Evolutionary conservation across 1,140 invertebrate genomes (phyloP), one percentile per base, ranked within the genome.

Genomic region (Galleria mellonella): DNA sequence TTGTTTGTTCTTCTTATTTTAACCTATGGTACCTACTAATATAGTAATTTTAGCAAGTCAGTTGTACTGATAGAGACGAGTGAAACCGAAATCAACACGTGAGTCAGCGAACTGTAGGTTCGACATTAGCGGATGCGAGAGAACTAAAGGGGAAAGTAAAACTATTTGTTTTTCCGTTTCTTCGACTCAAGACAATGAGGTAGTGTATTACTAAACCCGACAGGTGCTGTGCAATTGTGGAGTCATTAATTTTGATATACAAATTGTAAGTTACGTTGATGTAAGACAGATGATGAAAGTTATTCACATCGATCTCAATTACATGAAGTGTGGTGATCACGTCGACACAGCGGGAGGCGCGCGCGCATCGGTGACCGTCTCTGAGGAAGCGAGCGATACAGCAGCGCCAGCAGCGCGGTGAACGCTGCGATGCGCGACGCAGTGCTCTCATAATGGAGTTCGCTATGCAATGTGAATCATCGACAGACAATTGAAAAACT

Each of bases 91-190:
- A 78, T 70, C 48, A 62, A 64, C 58, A 62, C 54, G 44, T 77
- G 72, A 72, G 62, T 83, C 72, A 78, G 64, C 53, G 51, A 53
- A 62, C 62, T 72, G 67, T 69, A 62, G 67, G 61, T 53, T 53
- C 59, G 36, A 61, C 57, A 75, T 83, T 78, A 79, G 72, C 74
- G 66, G 54, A 54, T 69, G 55, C 46, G 43, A 76, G 66, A 62
- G 54, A 70, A 78, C 63, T 77, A 83, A 73, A 81, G 75, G 77
- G 72, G 77, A 83, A 83, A 82, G 76, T 79, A 67, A 75, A 73
- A 59, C 55, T 83, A 69, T 77, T 83, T 81, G 78, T 74, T 77
- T 77, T 73, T 72, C 72, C 60, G 73, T 70, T 72, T 67, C 56
- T 55, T 60, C 40, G 43, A 32, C 27, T 27, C 56, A 35, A 67